These are phyloP conservation scores for Lapara coniferarum DNA, from an alignment of 2,888 invertebrate species.

Conservation along the genomic window DNA sequence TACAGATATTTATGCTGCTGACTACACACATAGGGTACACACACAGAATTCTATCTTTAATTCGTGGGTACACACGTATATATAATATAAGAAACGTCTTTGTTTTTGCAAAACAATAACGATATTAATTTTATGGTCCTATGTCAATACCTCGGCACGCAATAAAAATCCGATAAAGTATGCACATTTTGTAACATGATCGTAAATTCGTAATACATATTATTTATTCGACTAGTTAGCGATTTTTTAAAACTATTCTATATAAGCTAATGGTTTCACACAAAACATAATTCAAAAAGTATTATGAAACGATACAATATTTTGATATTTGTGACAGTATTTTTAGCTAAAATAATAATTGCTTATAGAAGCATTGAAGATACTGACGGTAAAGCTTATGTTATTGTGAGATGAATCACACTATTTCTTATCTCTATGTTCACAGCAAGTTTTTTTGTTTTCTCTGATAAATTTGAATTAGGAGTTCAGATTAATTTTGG, in stretches of 20 bases:
- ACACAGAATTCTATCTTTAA: no score
- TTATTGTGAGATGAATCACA: neutral
- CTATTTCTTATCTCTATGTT: no score
- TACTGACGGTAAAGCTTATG: slow-evolving; percentile 12
- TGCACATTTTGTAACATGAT: neutral
- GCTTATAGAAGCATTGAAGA: neutral
- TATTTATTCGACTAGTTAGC: neutral
- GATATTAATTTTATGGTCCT: neutral
- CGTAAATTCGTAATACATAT: neutral
- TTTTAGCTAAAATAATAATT: neutral
- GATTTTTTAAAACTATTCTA: neutral
- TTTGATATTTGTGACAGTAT: neutral
- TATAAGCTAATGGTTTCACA: neutral
- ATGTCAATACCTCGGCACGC: neutral
- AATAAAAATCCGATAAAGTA: neutral
- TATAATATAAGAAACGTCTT: no score
- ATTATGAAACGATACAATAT: neutral
- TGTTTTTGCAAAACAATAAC: neutral
- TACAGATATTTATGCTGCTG: no score
- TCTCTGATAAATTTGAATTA: no score
- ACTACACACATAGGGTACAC: no score
- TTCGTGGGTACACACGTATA: no score
- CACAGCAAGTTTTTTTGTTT: no score
- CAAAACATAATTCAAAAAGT: neutral
- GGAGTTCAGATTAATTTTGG: no score